Conservation (phyloP, 2,888 invertebrate genomes). For the Endomychus coccineus region DNA sequence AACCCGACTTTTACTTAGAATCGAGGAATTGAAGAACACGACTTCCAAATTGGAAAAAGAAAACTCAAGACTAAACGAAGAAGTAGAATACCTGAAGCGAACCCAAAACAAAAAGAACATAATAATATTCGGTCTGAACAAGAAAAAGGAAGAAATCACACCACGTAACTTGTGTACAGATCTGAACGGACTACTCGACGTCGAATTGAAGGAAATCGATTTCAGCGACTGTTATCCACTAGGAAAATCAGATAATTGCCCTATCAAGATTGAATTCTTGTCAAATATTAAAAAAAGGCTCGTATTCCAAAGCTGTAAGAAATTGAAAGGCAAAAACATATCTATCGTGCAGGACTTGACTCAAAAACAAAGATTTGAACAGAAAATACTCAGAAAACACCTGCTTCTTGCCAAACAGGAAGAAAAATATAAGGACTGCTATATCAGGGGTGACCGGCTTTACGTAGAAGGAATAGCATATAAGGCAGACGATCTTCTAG, state of each 20-base stretch:
- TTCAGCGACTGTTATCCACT: background rate
- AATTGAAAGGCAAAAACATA: too few relatives aligned
- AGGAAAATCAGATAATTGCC: constrained; percentile 1
- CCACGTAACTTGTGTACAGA: constrained; percentile 1
- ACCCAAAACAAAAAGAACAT: constrained; percentile 7
- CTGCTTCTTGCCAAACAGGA: too few relatives aligned
- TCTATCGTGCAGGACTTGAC: too few relatives aligned
- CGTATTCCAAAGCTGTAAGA: too few relatives aligned
- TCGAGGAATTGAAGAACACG: constrained; percentile 1
- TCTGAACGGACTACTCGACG: background rate
- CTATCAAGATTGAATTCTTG: background rate
- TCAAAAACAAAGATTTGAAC: too few relatives aligned
- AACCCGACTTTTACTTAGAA: constrained; percentile 3
- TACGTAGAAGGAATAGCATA: too few relatives aligned
- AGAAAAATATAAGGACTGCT: too few relatives aligned
- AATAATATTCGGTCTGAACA: constrained; percentile 1
- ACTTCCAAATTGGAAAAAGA: constrained; percentile 1
- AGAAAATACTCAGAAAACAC: too few relatives aligned
- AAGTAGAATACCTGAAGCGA: constrained; percentile 1
- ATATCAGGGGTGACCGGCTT: too few relatives aligned
- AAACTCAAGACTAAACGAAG: constrained; percentile 2
- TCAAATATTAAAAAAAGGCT: too few relatives aligned
- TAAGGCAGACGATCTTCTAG: too few relatives aligned
- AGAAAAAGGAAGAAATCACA: background rate
- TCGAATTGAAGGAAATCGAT: background rate